These are phyloP conservation scores for Cinclus mexicanus DNA, from an alignment of 2,113 vertebrate genomes.

Conservation along the genomic window DNA sequence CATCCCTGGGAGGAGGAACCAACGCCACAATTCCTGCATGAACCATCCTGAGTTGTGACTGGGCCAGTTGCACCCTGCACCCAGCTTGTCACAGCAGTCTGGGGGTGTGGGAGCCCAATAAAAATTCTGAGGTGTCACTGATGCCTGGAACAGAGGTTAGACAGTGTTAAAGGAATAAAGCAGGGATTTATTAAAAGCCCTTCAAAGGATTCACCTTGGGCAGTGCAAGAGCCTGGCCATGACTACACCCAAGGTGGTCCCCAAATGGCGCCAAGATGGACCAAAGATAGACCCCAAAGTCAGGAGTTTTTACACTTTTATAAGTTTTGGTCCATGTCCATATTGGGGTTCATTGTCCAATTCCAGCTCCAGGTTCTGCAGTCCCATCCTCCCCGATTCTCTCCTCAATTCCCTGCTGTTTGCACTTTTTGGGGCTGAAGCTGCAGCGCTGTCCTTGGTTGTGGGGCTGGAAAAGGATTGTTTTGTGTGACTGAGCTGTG, in stretches of 20 bases:
- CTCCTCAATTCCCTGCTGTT: neutral
- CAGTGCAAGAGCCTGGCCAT: neutral
- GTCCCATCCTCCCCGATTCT: neutral
- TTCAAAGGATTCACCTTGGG: neutral
- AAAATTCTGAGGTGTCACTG: neutral
- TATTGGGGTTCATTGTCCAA: neutral
- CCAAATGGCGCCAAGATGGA: no score
- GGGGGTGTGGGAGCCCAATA: neutral
- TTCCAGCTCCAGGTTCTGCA: neutral
- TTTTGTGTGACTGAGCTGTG: neutral
- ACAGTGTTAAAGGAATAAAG: neutral
- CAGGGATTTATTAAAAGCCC: neutral
- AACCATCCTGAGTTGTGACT: fast-evolving
- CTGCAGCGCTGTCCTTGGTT: neutral
- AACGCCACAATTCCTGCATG: fast-evolving
- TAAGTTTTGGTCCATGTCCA: neutral
- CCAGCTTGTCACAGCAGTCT: neutral
- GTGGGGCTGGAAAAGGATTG: neutral
- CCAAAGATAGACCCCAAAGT: no score
- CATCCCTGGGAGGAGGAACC: neutral
- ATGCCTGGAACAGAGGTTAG: neutral
- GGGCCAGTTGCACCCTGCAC: neutral
- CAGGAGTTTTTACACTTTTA: neutral
- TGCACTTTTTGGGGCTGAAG: neutral
- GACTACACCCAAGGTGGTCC: neutral